Evolutionary conservation across 1,140 invertebrate genomes (phyloP), one percentile per base, ranked within the genome.

Genomic region (Microplitis mediator): DNA sequence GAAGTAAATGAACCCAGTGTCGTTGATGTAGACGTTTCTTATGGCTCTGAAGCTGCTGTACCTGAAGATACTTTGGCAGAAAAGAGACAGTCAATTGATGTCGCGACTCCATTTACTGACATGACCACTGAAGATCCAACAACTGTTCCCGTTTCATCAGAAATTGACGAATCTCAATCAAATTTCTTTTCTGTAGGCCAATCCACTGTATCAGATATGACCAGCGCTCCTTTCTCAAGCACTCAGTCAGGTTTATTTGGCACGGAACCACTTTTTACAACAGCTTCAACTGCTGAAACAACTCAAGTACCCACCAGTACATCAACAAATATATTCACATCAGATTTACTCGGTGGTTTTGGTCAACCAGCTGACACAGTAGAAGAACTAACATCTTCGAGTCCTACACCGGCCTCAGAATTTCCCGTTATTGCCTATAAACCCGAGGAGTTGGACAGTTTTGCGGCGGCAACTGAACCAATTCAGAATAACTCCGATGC

Each of bases 401-500:
- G 83, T 68, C 82, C 82, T n/a, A 77, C 73, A 4, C 71, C 79
- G 16, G 81, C 71, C 8, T 69, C 77, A 0, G 86, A 86, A 56
- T 86, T 84, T 64, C 80, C 83, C 4, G 70, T 4, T 4, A 73
- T 11, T 39, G 78, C 81, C 9, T 81, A 82, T 13, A 77, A 75
- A 35, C 62, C 72, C 9, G 76, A 80, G 4, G 77, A 81, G 9
- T 52, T 84, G n/a, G 79, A 85, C 36, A 76, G 77, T 39, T 82
- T 85, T 11, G 74, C 80, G 0, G 77, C 74, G 34, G 77, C 88
- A 79, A 78, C 88, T 72, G 78, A 87, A 82, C 69, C 85, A 78
- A 76, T 87, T 77, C 73, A 89, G 85, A 68, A 86, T 80, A 76
- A 80, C 0, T 84, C 86, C 2, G 92, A 94, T 74, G 90, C 91